phyloP scores from a whole-genome alignment of 2,888 invertebrate species.

The Apoda limacodes region DNA sequence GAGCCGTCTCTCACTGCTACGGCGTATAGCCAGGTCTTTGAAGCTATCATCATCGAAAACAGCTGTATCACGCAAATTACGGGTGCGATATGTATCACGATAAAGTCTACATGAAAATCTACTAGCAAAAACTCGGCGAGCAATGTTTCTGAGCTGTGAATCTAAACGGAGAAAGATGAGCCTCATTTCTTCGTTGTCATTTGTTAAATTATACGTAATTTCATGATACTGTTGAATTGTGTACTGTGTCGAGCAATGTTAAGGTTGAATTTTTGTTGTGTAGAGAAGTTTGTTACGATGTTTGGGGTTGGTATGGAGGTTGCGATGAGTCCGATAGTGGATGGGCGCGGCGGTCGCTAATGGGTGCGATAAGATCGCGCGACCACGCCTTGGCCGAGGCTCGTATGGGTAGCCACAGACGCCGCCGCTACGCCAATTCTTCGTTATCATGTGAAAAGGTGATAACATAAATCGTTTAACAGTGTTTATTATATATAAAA shows the following conservation, averaged over 20 bases:
- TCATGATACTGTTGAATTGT: too few relatives aligned
- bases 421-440: conserved; percentile 2
- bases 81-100: conserved; percentile 34
- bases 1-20: conserved; percentile 19
- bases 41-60: conserved; percentile 49
- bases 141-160: conserved; percentile 36
- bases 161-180: conserved; percentile 35
- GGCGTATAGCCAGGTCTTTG: too few relatives aligned
- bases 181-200: conserved; percentile 11
- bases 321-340: conserved; percentile 51
- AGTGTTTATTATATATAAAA: too few relatives aligned
- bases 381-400: conserved; percentile 49
- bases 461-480: neutral
- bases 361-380: conserved; percentile 59
- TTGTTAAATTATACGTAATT: neutral
- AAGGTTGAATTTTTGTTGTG: conserved; percentile 20
- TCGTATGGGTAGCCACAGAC: conserved; percentile 11
- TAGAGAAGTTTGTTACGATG: conserved; percentile 25
- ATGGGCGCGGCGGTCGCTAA: conserved; percentile 60
- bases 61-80: conserved; percentile 60
- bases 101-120: conserved; percentile 31
- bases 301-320: conserved; percentile 30
- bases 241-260: too few relatives aligned
- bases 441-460: neutral
- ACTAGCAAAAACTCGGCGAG: conserved; percentile 39